phyloP scores from a whole-genome alignment of 2,888 invertebrate species.

The Phengaris alcon region DNA sequence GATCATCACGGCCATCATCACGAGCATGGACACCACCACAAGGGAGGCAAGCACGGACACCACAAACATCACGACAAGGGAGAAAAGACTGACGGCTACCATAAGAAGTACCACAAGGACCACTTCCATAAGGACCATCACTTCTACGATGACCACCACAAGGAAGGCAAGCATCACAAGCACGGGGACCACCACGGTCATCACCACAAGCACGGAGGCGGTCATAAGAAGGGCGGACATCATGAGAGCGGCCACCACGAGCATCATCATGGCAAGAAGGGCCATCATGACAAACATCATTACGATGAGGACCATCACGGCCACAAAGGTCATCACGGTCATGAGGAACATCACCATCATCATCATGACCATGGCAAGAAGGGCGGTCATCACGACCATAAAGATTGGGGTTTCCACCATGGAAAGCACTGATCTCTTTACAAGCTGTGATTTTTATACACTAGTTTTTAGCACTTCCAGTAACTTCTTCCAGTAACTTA shows the following conservation, averaged over 20 bases:
- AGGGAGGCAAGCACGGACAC: conserved; percentile 69
- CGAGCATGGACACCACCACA: conserved; percentile 70
- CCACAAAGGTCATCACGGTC: conserved; percentile 74
- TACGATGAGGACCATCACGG: conserved; percentile 68
- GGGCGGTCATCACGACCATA: conserved; percentile 69
- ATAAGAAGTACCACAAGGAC: conserved; percentile 74
- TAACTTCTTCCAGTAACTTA: not conserved
- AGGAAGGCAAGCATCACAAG: conserved; percentile 73
- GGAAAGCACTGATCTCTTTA: conserved; percentile 62
- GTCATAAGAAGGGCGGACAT: conserved; percentile 73
- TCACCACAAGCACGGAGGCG: conserved; percentile 64
- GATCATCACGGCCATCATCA: conserved; percentile 70
- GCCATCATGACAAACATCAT: conserved; percentile 72
- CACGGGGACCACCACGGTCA: conserved; percentile 71
- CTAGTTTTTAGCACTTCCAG: conserved; percentile 32
- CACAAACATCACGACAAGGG: conserved; percentile 72
- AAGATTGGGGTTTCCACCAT: conserved; percentile 72
- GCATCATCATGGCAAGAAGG: conserved; percentile 70
- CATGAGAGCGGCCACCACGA: conserved; percentile 68
- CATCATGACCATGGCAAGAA: conserved; percentile 75
- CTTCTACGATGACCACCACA: conserved; percentile 72
- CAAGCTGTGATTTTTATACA: conserved; percentile 64
- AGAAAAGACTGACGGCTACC: conserved; percentile 68
- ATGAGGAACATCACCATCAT: conserved; percentile 71
- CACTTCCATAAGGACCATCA: conserved; percentile 73